A percentile compares a stretch with the other conserved stretches of the same genome.
Evolutionary conservation across 37 sponge, comb jelly and placozoan species (phyloP).

Genomic region (Halisarca cf. caerulea): DNA sequence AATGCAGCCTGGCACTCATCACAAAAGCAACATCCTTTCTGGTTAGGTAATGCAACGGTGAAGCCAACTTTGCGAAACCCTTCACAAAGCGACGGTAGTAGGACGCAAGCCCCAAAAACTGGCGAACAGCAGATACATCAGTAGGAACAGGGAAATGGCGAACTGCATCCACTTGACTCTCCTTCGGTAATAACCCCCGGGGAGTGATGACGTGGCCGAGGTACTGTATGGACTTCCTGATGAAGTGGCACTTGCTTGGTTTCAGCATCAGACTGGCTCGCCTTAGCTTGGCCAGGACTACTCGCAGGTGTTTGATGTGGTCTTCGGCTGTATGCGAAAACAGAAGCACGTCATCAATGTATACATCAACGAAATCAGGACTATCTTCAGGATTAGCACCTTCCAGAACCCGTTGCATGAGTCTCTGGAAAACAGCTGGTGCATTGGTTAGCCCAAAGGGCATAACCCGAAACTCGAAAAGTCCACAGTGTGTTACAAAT

Average conservation of each 20-base stretch:
- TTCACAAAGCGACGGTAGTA: slow-evolving; percentile 36
- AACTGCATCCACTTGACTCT: not conserved
- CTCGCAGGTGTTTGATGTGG: slow-evolving; percentile 24
- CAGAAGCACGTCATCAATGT: slow-evolving; percentile 48
- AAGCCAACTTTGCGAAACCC: slow-evolving; percentile 21
- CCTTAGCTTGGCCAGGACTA: slow-evolving; percentile 21
- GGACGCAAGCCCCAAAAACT: slow-evolving; percentile 39
- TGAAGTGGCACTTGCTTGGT: slow-evolving; percentile 26
- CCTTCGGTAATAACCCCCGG: not conserved
- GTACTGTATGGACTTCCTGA: slow-evolving; percentile 3
- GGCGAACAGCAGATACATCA: slow-evolving; percentile 11
- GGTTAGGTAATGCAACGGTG: slow-evolving; percentile 20
- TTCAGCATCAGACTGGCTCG: slow-evolving; percentile 33
- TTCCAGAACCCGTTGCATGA: slow-evolving; percentile 39
- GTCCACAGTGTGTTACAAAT: too few species aligned
- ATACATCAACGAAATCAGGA: slow-evolving; percentile 22
- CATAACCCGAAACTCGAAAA: too few species aligned
- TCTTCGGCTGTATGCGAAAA: slow-evolving; percentile 13
- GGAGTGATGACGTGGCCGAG: slow-evolving; percentile 33
- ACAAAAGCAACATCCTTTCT: not conserved
- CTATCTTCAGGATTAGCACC: slow-evolving; percentile 21
- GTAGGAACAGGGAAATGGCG: slow-evolving; percentile 23
- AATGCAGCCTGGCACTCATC: slow-evolving; percentile 26
- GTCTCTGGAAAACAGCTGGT: too few species aligned
- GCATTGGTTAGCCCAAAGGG: too few species aligned